These are phyloP conservation scores for Setophaga kirtlandii DNA, from an alignment of 2,113 vertebrate species.

Conservation along the genomic window DNA sequence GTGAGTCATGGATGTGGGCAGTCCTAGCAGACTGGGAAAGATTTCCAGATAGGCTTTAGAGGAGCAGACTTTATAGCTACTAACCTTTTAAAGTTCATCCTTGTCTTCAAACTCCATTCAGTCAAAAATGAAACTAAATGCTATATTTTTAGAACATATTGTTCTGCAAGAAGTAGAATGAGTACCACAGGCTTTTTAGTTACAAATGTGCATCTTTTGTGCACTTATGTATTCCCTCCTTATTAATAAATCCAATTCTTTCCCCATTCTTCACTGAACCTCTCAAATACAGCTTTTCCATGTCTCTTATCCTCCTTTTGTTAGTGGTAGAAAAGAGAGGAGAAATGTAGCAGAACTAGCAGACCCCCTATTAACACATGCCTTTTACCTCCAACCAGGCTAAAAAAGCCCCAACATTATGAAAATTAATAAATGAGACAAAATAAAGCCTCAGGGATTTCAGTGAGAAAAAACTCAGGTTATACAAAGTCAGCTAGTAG, in stretches of 20 bases:
- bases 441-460: conserved; percentile 52
- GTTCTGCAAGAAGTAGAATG: background rate
- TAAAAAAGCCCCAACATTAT: background rate
- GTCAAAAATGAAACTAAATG: background rate
- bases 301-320: background rate
- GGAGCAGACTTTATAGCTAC: background rate
- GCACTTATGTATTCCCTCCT: background rate
- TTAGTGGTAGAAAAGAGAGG: background rate
- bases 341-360: background rate
- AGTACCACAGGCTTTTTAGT: background rate
- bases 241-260: background rate
- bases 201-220: background rate
- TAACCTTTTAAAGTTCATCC: background rate
- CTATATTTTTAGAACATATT: background rate
- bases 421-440: background rate
- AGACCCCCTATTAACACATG: background rate
- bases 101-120: background rate
- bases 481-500: background rate
- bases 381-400: background rate
- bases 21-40: background rate
- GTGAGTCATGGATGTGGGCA: background rate
- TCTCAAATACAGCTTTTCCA: background rate
- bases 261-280: background rate
- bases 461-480: conserved; percentile 25
- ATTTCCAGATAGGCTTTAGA: background rate